phyloP scores from a whole-genome alignment of 2,797 vertebrate genomes.

The Sebastes goodei region DNA sequence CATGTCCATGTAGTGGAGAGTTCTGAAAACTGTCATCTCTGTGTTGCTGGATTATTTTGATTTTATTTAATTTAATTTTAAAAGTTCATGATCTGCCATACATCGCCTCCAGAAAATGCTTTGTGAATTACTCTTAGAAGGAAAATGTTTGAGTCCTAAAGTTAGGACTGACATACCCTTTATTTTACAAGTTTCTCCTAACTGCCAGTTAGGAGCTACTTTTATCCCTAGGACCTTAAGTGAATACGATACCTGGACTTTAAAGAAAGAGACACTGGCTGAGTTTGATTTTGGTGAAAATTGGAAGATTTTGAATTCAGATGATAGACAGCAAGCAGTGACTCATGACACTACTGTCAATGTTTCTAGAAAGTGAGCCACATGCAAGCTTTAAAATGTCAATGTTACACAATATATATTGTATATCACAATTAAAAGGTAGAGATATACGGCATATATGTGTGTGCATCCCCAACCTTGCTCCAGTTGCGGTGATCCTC shows the following conservation, averaged over 20 bases:
- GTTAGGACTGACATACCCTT: neutral
- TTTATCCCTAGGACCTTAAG: neutral
- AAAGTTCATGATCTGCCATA: neutral
- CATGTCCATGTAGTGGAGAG: neutral
- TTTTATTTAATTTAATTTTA: neutral
- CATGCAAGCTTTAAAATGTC: neutral
- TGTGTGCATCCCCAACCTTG: constrained; percentile 81
- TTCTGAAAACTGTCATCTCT: neutral
- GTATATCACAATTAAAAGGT: neutral
- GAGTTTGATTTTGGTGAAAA: neutral
- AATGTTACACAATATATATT: neutral
- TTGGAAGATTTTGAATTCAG: neutral
- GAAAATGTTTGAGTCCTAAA: neutral
- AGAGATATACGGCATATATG: neutral
- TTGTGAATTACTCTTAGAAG: neutral
- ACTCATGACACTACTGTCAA: neutral
- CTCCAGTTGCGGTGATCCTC: constrained; percentile 92
- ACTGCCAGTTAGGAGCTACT: neutral
- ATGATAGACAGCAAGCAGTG: neutral
- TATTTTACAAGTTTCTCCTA: neutral
- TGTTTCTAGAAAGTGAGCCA: neutral
- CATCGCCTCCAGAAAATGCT: neutral
- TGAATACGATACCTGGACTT: neutral
- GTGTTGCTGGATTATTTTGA: neutral
- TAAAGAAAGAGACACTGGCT: neutral